Evolutionary conservation across 2,113 vertebrate genomes (phyloP), one percentile per base, ranked within the genome.

Genomic region (Bambusicola thoracicus): DNA sequence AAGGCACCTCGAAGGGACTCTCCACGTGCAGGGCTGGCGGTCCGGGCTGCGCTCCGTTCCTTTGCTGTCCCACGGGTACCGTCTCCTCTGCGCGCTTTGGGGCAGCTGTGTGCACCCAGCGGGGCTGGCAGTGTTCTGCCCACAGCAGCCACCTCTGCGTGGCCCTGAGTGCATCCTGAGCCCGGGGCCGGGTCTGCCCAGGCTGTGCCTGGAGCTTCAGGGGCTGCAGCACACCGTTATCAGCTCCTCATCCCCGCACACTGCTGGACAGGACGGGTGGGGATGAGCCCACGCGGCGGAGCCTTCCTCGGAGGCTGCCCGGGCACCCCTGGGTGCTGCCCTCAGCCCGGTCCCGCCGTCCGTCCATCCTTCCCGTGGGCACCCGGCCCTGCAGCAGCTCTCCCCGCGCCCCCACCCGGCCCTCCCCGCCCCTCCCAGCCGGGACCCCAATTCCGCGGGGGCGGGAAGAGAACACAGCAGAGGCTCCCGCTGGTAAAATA

Each of bases 341-440:
- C n/a, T 20, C 34, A 56, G 48, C 48, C 48, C 22, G 10, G 9
- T 22, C 48, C 38, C 30, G 15, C 38, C 1, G 7, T 27, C 13
- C 10, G 3, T 34, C 59, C n/a, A 38, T 53, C 61, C 38, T 16
- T 65, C 36, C 76, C 9, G 12, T 6, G 1, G 13, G 29, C 48
- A 49, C 24, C 48, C 48, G 25, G 48, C 48, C 48, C 24, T 11
- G 48, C 48, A 24, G 21, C 48, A 11, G 48, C 38, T 43, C 32
- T 17, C 10, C 61, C 61, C 1, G 1, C 24, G 19, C 59, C 51
- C 29, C 38, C 11, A 5, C 6, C 9, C n/a, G 29, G 30, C 17
- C 0, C 0, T 15, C 51, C 43, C 55, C 0, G 0, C 6, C 3
- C 13, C 16, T 3, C 30, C 29, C 9, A 10, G 17, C 27, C 7